phyloP scores from a whole-genome alignment of 1,140 invertebrate genomes.

The Drosophila cardini region DNA sequence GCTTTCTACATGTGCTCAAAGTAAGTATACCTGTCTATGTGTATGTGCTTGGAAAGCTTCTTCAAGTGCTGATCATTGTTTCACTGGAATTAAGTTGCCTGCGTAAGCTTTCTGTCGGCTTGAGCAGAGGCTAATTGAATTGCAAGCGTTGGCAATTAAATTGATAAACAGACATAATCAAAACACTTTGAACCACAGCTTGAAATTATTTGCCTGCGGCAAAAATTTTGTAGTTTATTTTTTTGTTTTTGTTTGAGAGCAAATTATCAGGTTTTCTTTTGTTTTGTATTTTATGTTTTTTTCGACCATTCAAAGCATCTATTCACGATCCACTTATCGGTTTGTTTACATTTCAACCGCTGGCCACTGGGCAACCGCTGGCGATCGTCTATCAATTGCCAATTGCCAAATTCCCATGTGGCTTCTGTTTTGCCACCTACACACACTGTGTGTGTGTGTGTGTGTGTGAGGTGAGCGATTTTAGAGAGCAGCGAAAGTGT shows the following conservation, averaged over 20 bases:
- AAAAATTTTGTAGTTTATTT: background rate
- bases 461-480: background rate
- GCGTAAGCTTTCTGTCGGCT: conserved; percentile 8
- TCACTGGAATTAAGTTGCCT: background rate
- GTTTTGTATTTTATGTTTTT: background rate
- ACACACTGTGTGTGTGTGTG: conserved; percentile 1
- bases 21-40: too few relatives aligned
- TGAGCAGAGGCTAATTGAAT: conserved; percentile 39
- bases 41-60: background rate
- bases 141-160: conserved; percentile 36
- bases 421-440: conserved; percentile 44
- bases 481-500: background rate
- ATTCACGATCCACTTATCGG: conserved; percentile 42
- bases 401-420: conserved; percentile 22
- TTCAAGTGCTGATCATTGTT: conserved; percentile 8
- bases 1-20: background rate
- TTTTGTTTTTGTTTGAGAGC: conserved; percentile 22
- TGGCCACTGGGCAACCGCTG: conserved; percentile 15
- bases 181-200: conserved; percentile 50
- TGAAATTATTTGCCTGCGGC: conserved; percentile 29
- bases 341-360: conserved; percentile 51
- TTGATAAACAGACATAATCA: conserved; percentile 39
- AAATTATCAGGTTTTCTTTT: conserved; percentile 24
- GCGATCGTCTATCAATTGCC: conserved; percentile 44
- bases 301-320: conserved; percentile 16